phyloP scores from a whole-genome alignment of 2,888 invertebrate genomes.

The Tuberolachnus salignus region DNA sequence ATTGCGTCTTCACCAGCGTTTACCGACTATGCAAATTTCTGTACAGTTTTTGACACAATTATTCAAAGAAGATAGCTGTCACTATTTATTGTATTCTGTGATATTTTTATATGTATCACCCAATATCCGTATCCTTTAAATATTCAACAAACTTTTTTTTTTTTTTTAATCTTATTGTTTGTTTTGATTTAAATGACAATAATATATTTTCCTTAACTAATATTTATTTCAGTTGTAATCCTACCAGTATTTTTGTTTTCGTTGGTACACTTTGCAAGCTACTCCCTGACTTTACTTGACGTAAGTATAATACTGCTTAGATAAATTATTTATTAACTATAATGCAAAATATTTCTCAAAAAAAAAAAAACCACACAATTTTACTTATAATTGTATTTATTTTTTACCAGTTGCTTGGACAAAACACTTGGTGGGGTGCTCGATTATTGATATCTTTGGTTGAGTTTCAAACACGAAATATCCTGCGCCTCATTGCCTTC shows the following conservation, averaged over 20 bases:
- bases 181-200: background rate
- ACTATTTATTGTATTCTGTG: slow-evolving; percentile 93
- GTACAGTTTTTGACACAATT: slow-evolving; percentile 82
- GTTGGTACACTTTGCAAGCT: slow-evolving; percentile 88
- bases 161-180: background rate
- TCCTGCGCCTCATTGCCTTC: slow-evolving; percentile 87
- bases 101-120: slow-evolving; percentile 92
- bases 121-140: slow-evolving; percentile 82
- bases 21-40: slow-evolving; percentile 82
- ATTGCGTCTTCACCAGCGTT: slow-evolving; percentile 89
- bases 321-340: background rate
- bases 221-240: slow-evolving; percentile 74
- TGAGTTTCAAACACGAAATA: slow-evolving; percentile 87
- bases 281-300: slow-evolving; percentile 85
- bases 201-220: slow-evolving; percentile 61
- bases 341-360: no score
- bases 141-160: background rate
- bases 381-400: background rate
- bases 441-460: slow-evolving; percentile 84
- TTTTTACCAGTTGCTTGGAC: slow-evolving; percentile 84
- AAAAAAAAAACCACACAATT: background rate
- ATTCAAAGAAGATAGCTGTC: slow-evolving; percentile 90
- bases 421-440: slow-evolving; percentile 88
- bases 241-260: slow-evolving; percentile 92
- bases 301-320: slow-evolving; percentile 70